Percentiles rank a stretch among this genome's conserved stretches.
phyloP scores from a whole-genome alignment of 2,113 vertebrate genomes.

The Fregetta grallaria region DNA sequence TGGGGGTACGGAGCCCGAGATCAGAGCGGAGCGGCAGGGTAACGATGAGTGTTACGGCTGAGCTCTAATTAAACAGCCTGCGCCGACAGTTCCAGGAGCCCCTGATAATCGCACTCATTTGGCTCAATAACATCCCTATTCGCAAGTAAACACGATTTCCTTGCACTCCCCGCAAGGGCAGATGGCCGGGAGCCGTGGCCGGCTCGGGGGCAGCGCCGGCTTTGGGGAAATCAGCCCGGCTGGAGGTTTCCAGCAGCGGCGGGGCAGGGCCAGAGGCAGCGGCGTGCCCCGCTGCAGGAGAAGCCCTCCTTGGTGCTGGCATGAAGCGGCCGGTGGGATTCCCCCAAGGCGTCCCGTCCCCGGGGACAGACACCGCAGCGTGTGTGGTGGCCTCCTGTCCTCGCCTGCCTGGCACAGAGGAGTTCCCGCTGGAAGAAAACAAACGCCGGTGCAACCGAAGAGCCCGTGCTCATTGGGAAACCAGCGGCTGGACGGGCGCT shows the following conservation, averaged over 20 bases:
- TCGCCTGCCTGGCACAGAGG: neutral
- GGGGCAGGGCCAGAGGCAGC: no score
- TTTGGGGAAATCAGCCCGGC: accelerated
- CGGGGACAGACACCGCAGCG: neutral
- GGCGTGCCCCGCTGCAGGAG: neutral
- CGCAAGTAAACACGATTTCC: neutral
- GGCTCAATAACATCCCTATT: neutral
- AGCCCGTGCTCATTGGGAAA: neutral
- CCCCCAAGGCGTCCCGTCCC: neutral
- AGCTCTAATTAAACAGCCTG: neutral
- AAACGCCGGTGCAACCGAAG: accelerated
- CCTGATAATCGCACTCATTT: neutral
- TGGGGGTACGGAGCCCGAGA: neutral
- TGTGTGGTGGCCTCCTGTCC: neutral
- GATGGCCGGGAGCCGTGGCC: neutral
- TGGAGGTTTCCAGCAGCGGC: neutral
- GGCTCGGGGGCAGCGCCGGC: accelerated
- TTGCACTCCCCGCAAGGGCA: neutral
- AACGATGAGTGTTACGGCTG: accelerated
- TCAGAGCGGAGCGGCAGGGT: neutral
- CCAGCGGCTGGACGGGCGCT: neutral
- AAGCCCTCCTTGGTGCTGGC: neutral
- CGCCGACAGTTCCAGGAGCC: neutral
- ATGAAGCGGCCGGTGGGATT: neutral
- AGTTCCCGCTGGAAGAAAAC: neutral